These are phyloP conservation scores for Protosalanx chinensis DNA, from an alignment of 2,797 vertebrate genomes.

Conservation along the genomic window DNA sequence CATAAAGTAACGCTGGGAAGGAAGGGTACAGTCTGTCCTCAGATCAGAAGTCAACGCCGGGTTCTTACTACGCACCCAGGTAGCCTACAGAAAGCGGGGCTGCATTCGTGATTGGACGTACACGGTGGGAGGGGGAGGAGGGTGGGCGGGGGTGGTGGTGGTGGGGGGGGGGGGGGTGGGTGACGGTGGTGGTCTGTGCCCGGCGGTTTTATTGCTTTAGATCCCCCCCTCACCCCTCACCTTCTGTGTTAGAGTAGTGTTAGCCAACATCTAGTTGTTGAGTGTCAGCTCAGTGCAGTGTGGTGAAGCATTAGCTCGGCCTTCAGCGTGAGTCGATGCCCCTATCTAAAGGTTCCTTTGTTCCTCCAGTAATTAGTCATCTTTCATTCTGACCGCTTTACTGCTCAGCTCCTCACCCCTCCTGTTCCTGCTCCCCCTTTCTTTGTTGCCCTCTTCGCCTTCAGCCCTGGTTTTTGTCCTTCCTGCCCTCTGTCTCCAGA, in stretches of 20 bases:
- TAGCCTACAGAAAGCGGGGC: neutral
- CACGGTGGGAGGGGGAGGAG: neutral
- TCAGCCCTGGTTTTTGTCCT: slow-evolving; percentile 19
- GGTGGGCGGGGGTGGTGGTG: too few relatives aligned
- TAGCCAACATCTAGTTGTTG: slow-evolving; percentile 46
- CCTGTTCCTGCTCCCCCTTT: slow-evolving; percentile 24
- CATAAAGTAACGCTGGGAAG: slow-evolving; percentile 11
- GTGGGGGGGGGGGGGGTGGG: too few relatives aligned
- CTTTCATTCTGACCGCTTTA: slow-evolving; percentile 36
- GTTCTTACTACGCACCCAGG: neutral
- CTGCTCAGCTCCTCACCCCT: slow-evolving; percentile 34
- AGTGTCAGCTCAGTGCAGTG: slow-evolving; percentile 32
- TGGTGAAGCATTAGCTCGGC: slow-evolving; percentile 46
- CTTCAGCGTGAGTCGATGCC: slow-evolving; percentile 57
- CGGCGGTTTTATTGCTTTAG: neutral
- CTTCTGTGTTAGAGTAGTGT: slow-evolving; percentile 11
- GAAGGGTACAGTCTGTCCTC: slow-evolving; percentile 30
- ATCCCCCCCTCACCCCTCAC: neutral
- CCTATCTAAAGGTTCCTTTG: slow-evolving; percentile 33
- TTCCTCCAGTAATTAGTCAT: slow-evolving; percentile 31
- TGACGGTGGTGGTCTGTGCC: neutral
- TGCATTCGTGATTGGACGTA: slow-evolving; percentile 11
- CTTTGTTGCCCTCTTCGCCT: slow-evolving; percentile 16
- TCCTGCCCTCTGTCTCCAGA: slow-evolving; percentile 70
- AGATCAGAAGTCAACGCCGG: neutral